phyloP scores from a whole-genome alignment of 2,888 invertebrate genomes.

The Hypsopygia costalis region DNA sequence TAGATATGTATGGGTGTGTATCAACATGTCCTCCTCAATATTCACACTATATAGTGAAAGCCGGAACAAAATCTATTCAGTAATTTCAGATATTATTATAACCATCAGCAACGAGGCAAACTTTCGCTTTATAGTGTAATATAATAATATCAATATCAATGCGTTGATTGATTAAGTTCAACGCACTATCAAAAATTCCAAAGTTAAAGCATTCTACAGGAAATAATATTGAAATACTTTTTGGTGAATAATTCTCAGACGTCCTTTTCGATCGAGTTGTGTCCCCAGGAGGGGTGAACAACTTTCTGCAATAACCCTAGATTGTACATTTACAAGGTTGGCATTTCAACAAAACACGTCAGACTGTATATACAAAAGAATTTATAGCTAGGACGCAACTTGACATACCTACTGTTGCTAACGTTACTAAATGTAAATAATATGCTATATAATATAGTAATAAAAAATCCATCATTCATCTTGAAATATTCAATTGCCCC shows the following conservation, averaged over 20 bases:
- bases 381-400: constrained; percentile 3
- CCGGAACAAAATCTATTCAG: background rate
- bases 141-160: background rate
- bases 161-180: background rate
- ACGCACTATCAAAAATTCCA: background rate
- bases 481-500: constrained; percentile 17
- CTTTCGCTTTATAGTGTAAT: background rate
- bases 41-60: background rate
- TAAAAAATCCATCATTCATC: constrained; percentile 17
- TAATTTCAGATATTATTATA: background rate
- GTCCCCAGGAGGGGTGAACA: constrained; percentile 1
- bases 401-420: background rate
- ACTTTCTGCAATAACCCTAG: constrained; percentile 5
- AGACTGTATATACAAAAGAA: background rate
- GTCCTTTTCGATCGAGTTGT: constrained; percentile 1
- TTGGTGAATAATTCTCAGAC: constrained; percentile 1
- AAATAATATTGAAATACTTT: background rate
- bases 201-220: background rate
- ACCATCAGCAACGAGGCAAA: too few relatives aligned
- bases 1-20: too few relatives aligned
- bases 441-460: constrained; percentile 8
- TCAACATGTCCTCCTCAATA: too few relatives aligned
- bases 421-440: background rate
- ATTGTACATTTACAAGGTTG: constrained; percentile 2
- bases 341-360: background rate